Conservation (phyloP, 2,888 invertebrate species). For the Phorcus lineatus region DNA sequence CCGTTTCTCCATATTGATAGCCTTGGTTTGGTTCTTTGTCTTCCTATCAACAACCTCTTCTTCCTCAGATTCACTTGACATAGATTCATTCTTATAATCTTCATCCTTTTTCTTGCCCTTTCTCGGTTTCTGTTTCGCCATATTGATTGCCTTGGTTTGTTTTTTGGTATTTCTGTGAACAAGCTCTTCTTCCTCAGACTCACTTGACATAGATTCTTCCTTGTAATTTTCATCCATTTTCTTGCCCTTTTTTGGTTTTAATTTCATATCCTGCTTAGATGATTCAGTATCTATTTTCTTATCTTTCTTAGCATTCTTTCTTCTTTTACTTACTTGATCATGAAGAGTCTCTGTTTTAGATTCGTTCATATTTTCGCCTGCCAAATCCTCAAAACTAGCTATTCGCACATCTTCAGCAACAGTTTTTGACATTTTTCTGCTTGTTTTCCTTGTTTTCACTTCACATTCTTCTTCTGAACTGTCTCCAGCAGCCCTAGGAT, state of each 20-base stretch:
- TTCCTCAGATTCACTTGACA: not conserved
- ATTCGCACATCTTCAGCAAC: too few relatives aligned
- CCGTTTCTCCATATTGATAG: too few relatives aligned
- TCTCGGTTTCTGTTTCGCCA: not conserved
- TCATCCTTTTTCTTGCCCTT: not conserved
- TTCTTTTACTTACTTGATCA: not conserved
- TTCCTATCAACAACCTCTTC: not conserved
- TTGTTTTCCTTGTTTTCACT: not conserved
- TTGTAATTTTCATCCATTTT: not conserved
- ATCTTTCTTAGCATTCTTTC: not conserved
- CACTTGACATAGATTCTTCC: not conserved
- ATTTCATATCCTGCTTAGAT: too few relatives aligned
- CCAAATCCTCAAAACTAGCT: too few relatives aligned
- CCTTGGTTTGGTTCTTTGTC: too few relatives aligned
- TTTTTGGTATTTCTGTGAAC: not conserved
- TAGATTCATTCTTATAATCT: not conserved
- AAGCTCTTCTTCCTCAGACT: not conserved
- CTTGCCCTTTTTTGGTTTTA: not conserved
- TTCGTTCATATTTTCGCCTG: not conserved
- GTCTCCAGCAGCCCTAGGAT: too few relatives aligned
- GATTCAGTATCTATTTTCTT: too few relatives aligned
- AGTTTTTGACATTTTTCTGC: not conserved
- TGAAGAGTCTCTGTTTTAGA: not conserved
- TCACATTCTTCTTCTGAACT: not conserved
- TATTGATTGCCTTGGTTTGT: too few relatives aligned